Evolutionary conservation across 1,140 invertebrate genomes (phyloP).

Genomic region (Solenopsis invicta): DNA sequence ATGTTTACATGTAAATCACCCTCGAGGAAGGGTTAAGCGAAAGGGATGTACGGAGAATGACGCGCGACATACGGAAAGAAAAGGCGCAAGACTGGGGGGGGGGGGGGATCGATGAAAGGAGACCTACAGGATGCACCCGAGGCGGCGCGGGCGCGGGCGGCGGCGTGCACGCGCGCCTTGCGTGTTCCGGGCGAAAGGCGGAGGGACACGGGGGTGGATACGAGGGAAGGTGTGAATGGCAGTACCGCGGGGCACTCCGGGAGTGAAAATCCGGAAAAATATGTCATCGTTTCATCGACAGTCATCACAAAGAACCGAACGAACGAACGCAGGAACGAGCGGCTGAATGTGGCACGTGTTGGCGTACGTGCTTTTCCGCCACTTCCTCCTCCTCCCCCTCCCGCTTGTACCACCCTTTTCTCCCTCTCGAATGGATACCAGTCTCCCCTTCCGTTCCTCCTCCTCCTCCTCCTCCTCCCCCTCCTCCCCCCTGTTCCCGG

Average conservation of each 20-base stretch:
- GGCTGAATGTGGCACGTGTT: constrained; percentile 54
- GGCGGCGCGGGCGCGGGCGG: constrained; percentile 40
- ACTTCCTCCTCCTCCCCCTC: constrained; percentile 42
- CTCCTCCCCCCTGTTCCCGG: constrained; percentile 49
- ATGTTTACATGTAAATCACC: constrained; percentile 23
- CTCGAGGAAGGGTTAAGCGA: constrained; percentile 36
- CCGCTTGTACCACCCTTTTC: constrained; percentile 31
- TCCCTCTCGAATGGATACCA: constrained; percentile 45
- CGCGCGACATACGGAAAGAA: not conserved
- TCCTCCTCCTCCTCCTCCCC: constrained; percentile 52
- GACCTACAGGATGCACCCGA: constrained; percentile 6
- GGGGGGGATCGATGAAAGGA: constrained; percentile 6
- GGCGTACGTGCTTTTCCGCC: constrained; percentile 54
- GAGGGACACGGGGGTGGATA: constrained; percentile 21
- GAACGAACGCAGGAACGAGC: constrained; percentile 60
- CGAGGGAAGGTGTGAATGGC: constrained; percentile 78
- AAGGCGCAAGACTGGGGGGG: not conserved
- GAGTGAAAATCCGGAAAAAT: constrained; percentile 86
- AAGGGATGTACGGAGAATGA: not conserved
- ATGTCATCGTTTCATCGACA: constrained; percentile 87
- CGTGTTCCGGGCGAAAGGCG: not conserved
- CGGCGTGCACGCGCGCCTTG: constrained; percentile 48
- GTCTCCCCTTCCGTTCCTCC: constrained; percentile 67
- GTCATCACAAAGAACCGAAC: constrained; percentile 85
- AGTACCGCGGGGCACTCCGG: constrained; percentile 80